A percentile compares a stretch with the other conserved stretches of the same genome.
Conservation (phyloP, 2,113 vertebrate genomes). For the Pterocles gutturalis region DNA sequence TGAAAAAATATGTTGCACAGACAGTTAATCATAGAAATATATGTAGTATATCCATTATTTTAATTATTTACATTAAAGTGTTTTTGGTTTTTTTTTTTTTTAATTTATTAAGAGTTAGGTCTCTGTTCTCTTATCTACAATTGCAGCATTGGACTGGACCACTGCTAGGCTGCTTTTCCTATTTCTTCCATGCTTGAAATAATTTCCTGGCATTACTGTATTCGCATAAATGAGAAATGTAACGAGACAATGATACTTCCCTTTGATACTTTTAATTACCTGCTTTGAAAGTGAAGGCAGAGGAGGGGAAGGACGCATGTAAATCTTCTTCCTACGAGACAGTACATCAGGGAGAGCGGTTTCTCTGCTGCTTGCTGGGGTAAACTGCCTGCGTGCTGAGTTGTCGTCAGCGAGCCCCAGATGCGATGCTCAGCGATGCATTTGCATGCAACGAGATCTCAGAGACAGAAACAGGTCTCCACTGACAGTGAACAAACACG, state of each 20-base stretch:
- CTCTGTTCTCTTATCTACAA: slow-evolving; percentile 63
- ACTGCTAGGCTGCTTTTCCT: neutral
- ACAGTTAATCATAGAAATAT: slow-evolving; percentile 60
- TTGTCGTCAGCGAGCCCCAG: neutral
- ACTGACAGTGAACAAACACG: neutral
- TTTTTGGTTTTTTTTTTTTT: neutral
- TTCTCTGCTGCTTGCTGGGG: neutral
- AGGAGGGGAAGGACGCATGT: neutral
- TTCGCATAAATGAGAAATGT: slow-evolving; percentile 65
- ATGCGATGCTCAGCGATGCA: neutral
- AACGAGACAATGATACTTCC: slow-evolving; percentile 68
- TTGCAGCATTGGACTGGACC: slow-evolving; percentile 29
- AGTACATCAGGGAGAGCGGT: neutral
- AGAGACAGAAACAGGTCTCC: neutral
- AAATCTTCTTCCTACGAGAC: neutral
- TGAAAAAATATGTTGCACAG: neutral
- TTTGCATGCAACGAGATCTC: neutral
- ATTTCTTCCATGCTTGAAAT: slow-evolving; percentile 54
- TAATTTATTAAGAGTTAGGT: slow-evolving; percentile 38
- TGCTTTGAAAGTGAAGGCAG: neutral
- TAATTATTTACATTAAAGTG: slow-evolving; percentile 45
- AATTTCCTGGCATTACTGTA: slow-evolving; percentile 69
- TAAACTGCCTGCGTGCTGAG: neutral
- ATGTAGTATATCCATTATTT: slow-evolving; percentile 53
- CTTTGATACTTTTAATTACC: slow-evolving; percentile 75